Conservation (phyloP, 2,797 vertebrate genomes). For the Acanthiza pusilla region DNA sequence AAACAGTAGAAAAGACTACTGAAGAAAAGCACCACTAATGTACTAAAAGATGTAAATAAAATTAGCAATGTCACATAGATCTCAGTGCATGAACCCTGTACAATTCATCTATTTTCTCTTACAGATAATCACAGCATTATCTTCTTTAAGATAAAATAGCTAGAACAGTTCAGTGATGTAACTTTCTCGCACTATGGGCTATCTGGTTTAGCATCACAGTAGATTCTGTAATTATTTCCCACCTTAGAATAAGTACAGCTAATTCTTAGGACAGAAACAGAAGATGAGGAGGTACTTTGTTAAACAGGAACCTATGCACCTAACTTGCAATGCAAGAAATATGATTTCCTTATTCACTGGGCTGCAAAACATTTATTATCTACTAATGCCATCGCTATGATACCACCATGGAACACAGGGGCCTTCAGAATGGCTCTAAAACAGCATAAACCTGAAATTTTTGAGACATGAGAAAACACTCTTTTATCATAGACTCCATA, state of each 20-base stretch:
- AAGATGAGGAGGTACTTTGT: not conserved
- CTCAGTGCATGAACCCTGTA: not conserved
- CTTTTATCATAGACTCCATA: not conserved
- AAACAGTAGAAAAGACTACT: not conserved
- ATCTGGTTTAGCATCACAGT: not conserved
- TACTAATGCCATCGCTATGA: not conserved
- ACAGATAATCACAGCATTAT: not conserved
- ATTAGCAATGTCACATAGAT: not conserved
- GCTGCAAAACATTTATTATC: not conserved
- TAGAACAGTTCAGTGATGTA: not conserved
- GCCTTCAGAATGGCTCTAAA: not conserved
- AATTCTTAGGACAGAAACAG: not conserved
- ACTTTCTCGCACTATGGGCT: not conserved
- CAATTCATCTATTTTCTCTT: not conserved
- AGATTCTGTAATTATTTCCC: not conserved
- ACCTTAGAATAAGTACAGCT: not conserved
- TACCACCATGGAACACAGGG: not conserved
- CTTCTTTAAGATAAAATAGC: not conserved
- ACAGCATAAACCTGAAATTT: not conserved
- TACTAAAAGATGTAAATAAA: not conserved
- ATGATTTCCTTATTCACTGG: not conserved
- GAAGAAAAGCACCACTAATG: not conserved
- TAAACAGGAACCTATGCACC: not conserved
- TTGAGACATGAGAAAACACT: not conserved
- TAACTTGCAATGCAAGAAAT: not conserved